Evolutionary conservation across 2,888 invertebrate species (phyloP), one percentile per base, ranked within the genome.

Genomic region (Cepaea hortensis): DNA sequence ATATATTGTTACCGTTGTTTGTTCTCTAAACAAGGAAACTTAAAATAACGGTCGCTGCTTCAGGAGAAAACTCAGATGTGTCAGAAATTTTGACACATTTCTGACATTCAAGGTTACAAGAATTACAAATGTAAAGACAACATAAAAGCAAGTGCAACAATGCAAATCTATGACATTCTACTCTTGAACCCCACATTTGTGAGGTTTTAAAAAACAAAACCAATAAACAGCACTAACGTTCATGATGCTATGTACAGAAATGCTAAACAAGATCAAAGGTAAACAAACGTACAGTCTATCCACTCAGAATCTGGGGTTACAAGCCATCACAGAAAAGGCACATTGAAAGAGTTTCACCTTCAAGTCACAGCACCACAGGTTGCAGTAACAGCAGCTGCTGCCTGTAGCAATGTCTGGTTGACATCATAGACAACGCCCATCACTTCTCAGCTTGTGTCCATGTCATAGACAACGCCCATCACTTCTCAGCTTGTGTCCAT

Each of bases 261-360:
- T 72, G 35, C 55, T n/a, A 79, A 79, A 61, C 55, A 9, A 79
- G 18, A 5, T 55, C 61, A 79, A 79, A 79, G 11, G 23, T 62
- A 55, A 79, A 9, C 23, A 72, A 72, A 72, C 72, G n/a, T 18
- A 46, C 46, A 23, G 20, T 9, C 72, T 72, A 23, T 23, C 4
- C 72, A 72, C 46, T 11, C 73, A 46, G 48, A 48, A 73, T 7
- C 73, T 73, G 73, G 11, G 46, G 6, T 48, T 5, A 73, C 11
- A 73, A 46, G 48, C 73, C 73, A 73, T 46, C 73, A 73, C 73
- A 73, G 48, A 48, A 73, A 73, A 73, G 73, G 73, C 73, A 73
- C 73, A 73, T 48, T 18, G 13, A 46, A 48, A 73, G 46, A 73
- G 46, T 46, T n/a, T 23, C 35, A 18, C 46, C 73, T 13, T 46